Evolutionary conservation across 2,888 invertebrate genomes (phyloP), one percentile per base, ranked within the genome.

Genomic region (Eueremaeus valkanovi): DNA sequence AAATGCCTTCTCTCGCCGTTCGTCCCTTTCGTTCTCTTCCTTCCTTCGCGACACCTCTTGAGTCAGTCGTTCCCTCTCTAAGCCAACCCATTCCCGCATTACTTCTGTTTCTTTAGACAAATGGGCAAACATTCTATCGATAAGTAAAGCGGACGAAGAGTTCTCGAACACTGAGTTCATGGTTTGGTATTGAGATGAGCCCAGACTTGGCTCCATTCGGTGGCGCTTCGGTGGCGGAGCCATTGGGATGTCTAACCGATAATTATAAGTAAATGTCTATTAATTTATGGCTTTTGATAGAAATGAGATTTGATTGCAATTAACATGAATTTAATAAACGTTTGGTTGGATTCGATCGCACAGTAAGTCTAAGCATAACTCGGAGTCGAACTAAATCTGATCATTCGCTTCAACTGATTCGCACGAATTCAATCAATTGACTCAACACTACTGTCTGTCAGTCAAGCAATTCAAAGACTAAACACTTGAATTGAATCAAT

Each of bases 1-100:
- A 45, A 77, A 75, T n/a, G 36, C 45, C 58, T 74, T 74, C 27
- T 77, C 78, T 42, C 76, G 9, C 16, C 76, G 29, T 21, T 76
- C 78, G 40, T 77, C 78, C 18, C 78, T 51, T 51, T 77, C 78
- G 24, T 55, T 74, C 27, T 77, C 78, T 45, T 77, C 76, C 36
- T 75, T 74, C 33, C 76, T 49, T 21, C 76, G 55, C 5, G 51
- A 27, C 9, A 74, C 61, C 45, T 77, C 78, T 49, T 72, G 76
- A 11, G 51, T 40, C 11, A 77, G 40, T 31, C 76, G 40, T 58
- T 77, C 78, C 16, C 72, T 40, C 68, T 77, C 78, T 42, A 77
- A 74, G 18, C 45, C 68, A n/a, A 77, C 72, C 78, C 78, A 77
- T 75, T 77, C 76, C n/a, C 75, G 49, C 78, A 77, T 77, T 11